Evolutionary conservation across 2,888 invertebrate genomes (phyloP).

Genomic region (Trissoscelio sp.): DNA sequence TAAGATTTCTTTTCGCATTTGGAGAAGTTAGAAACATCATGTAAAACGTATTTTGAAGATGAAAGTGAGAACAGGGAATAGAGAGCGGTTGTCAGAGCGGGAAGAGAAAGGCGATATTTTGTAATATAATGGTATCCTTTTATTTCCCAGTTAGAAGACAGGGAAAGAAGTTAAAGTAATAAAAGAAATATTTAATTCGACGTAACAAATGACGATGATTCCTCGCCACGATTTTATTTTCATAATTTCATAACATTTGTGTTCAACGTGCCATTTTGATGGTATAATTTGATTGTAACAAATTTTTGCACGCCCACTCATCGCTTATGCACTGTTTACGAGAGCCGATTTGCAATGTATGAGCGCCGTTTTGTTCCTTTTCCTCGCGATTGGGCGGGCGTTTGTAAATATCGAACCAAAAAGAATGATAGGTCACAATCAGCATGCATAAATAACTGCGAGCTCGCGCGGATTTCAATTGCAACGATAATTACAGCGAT

Average conservation of each 20-base stretch:
- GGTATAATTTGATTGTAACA: not conserved
- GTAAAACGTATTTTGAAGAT: slow-evolving; percentile 27
- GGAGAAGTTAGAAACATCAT: not conserved
- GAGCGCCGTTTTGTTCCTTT: too few relatives aligned
- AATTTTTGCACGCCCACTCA: too few relatives aligned
- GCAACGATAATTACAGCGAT: not conserved
- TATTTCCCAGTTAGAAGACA: not conserved
- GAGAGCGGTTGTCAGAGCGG: slow-evolving; percentile 7
- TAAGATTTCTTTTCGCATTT: not conserved
- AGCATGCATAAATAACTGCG: not conserved
- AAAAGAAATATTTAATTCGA: too few relatives aligned
- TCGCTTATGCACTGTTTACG: not conserved
- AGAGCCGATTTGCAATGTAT: not conserved
- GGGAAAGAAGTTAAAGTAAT: too few relatives aligned
- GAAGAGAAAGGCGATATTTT: slow-evolving; percentile 33
- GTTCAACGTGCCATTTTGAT: not conserved
- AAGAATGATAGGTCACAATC: not conserved
- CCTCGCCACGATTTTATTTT: too few relatives aligned
- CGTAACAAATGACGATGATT: too few relatives aligned
- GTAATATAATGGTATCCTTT: not conserved
- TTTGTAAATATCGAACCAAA: not conserved
- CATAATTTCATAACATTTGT: too few relatives aligned
- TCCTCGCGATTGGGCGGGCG: too few relatives aligned
- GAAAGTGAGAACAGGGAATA: slow-evolving; percentile 27
- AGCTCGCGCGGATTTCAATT: not conserved